A percentile compares a stretch with the other conserved stretches of the same genome.
phyloP scores from a whole-genome alignment of 2,797 vertebrate genomes.

The Naso thynnoides region DNA sequence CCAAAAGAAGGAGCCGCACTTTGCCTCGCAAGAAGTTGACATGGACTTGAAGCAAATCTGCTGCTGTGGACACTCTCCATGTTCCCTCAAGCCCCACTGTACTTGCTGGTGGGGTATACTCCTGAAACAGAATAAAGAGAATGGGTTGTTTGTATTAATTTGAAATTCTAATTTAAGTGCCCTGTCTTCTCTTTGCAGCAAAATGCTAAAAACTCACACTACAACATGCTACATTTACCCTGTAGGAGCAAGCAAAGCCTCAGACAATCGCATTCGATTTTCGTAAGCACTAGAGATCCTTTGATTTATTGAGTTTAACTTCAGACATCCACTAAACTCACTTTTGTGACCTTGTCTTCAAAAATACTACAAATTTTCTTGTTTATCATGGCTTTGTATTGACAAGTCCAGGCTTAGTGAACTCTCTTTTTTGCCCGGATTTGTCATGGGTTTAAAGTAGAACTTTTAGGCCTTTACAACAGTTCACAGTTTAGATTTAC shows the following conservation, averaged over 20 bases:
- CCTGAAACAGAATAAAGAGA: slow-evolving; percentile 64
- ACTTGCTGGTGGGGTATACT: slow-evolving; percentile 75
- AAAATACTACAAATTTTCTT: background rate
- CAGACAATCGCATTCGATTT: no score
- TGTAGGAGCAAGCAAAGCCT: no score
- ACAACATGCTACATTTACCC: background rate
- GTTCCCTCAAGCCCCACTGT: slow-evolving; percentile 68
- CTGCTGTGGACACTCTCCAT: slow-evolving; percentile 79
- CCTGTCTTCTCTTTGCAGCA: background rate
- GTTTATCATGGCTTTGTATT: background rate
- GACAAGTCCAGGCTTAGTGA: background rate
- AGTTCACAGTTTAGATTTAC: background rate
- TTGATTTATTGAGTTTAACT: background rate
- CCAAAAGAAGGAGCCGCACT: slow-evolving; percentile 84
- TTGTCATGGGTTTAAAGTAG: background rate
- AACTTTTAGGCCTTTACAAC: background rate
- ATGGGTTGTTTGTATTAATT: background rate
- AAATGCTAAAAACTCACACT: background rate
- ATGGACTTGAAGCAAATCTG: slow-evolving; percentile 88
- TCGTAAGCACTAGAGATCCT: no score
- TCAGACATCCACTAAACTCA: background rate
- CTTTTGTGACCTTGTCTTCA: background rate
- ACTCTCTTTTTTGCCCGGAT: background rate
- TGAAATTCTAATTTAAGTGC: background rate
- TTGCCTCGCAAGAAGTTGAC: slow-evolving; percentile 91